These are phyloP conservation scores for Zaprionus camerounensis DNA, from an alignment of 1,140 invertebrate genomes.

Conservation along the genomic window DNA sequence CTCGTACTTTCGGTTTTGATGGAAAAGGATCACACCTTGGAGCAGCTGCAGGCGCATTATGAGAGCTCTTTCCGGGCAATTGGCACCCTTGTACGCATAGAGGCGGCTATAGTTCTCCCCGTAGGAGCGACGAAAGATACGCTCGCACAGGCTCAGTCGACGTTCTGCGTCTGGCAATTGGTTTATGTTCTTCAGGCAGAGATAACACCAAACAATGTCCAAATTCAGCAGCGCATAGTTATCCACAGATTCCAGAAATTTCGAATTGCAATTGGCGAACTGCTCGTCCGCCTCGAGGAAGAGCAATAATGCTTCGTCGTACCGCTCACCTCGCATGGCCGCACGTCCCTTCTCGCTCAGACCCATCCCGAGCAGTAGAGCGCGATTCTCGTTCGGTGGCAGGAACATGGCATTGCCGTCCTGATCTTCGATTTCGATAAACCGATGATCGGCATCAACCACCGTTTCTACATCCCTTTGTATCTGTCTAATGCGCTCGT, in stretches of 20 bases:
- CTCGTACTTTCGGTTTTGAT: constrained; percentile 88
- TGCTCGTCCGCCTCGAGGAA: constrained; percentile 91
- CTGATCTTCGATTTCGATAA: constrained; percentile 89
- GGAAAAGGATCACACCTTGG: constrained; percentile 91
- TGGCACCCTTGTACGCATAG: constrained; percentile 87
- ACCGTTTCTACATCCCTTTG: constrained; percentile 71
- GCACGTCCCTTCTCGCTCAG: constrained; percentile 90
- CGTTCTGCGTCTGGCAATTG: constrained; percentile 90
- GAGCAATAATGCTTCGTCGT: constrained; percentile 88
- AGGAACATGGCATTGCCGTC: constrained; percentile 89
- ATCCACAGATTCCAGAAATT: constrained; percentile 89
- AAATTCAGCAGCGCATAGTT: constrained; percentile 92
- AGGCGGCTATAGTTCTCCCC: constrained; percentile 89
- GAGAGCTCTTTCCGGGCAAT: constrained; percentile 88
- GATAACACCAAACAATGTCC: constrained; percentile 94
- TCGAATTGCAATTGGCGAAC: constrained; percentile 88
- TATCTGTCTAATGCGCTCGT: constrained; percentile 69
- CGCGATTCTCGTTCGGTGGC: constrained; percentile 87
- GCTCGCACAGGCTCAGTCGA: constrained; percentile 88
- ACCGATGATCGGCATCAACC: constrained; percentile 56
- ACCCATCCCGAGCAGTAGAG: constrained; percentile 90
- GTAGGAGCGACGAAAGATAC: constrained; percentile 88
- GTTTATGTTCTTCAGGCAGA: constrained; percentile 88
- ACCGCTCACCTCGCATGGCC: constrained; percentile 88
- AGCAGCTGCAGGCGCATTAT: constrained; percentile 91